phyloP scores from a whole-genome alignment of 2,888 invertebrate species.

The Leptinotarsa juncta region DNA sequence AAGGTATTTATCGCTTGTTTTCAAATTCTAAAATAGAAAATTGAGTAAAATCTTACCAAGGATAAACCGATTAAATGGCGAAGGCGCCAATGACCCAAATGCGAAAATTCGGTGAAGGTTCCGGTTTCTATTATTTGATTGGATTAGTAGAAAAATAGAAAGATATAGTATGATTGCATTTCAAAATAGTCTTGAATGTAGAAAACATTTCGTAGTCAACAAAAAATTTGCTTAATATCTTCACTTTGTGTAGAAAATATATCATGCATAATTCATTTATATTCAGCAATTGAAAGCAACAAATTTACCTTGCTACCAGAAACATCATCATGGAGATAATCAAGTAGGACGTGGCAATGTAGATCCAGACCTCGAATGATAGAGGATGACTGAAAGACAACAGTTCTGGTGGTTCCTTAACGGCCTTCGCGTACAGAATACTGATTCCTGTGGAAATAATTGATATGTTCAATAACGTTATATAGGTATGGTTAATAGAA shows the following conservation, averaged over 20 bases:
- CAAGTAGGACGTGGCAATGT: slow-evolving; percentile 87
- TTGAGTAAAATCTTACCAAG: no score
- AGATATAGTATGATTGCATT: no score
- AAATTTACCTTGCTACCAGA: slow-evolving; percentile 73
- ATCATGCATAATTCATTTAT: no score
- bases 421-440: slow-evolving; percentile 86
- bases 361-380: slow-evolving; percentile 89
- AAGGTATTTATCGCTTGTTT: no score
- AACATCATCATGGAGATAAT: slow-evolving; percentile 86
- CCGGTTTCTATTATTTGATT: background rate
- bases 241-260: no score
- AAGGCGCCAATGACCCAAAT: background rate
- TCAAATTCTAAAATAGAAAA: no score
- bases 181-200: no score
- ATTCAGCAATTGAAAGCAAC: background rate
- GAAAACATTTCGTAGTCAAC: no score
- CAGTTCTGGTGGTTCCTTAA: slow-evolving; percentile 81
- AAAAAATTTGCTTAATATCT: no score
- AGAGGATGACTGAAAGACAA: slow-evolving; percentile 93
- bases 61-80: background rate
- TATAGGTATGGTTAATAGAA: no score
- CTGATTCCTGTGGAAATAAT: slow-evolving; percentile 74
- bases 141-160: no score
- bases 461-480: background rate
- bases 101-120: background rate